Conservation (phyloP, 1,140 invertebrate genomes). For the Halesus radiatus region DNA sequence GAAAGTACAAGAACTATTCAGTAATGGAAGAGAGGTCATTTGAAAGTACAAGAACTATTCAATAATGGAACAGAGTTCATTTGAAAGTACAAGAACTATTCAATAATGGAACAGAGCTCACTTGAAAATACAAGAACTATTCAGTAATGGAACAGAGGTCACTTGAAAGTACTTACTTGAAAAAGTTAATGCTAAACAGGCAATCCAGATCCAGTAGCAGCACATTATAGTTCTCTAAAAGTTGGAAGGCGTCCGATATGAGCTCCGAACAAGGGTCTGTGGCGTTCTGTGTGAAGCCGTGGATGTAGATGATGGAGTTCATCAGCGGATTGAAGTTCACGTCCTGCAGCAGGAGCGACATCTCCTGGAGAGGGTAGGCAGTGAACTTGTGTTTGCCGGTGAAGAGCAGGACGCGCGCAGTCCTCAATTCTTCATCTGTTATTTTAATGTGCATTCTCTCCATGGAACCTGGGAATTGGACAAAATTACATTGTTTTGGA, state of each 20-base stretch:
- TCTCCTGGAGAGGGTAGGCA: slow-evolving; percentile 26
- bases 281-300: slow-evolving; percentile 44
- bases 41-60: too few species aligned
- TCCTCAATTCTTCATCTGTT: neutral
- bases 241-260: neutral
- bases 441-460: slow-evolving; percentile 16
- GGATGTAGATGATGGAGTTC: slow-evolving; percentile 38
- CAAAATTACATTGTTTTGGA: too few species aligned
- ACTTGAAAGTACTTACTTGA: slow-evolving; percentile 3
- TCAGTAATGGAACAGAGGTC: too few species aligned
- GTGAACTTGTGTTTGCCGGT: neutral
- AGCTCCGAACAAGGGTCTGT: neutral
- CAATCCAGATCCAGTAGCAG: neutral
- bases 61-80: too few species aligned
- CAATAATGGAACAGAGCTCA: too few species aligned
- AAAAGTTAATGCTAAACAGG: neutral
- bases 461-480: slow-evolving; percentile 59
- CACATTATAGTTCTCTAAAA: neutral
- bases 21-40: too few species aligned
- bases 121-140: too few species aligned
- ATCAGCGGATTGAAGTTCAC: slow-evolving; percentile 19
- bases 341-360: slow-evolving; percentile 1
- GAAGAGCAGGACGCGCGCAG: slow-evolving; percentile 14
- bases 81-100: too few species aligned
- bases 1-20: too few species aligned